phyloP scores from a whole-genome alignment of 2,888 invertebrate species.

The Eupithecia exiguata region DNA sequence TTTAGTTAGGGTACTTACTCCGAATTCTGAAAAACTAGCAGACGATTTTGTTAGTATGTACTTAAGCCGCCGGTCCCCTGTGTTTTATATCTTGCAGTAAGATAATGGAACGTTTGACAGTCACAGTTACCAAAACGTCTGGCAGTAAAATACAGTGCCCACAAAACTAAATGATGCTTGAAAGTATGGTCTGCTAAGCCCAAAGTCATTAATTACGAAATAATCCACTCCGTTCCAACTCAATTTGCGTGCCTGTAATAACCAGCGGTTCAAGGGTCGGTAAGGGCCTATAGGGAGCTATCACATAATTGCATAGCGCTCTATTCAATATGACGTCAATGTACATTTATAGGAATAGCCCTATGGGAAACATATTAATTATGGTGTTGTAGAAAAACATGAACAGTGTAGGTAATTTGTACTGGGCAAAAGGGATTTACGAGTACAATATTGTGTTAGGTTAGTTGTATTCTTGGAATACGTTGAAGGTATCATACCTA shows the following conservation, averaged over 20 bases:
- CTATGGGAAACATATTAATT: neutral
- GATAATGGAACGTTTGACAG: conserved; percentile 8
- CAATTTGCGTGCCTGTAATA: conserved; percentile 43
- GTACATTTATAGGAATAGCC: conserved; percentile 15
- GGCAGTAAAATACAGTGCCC: conserved; percentile 28
- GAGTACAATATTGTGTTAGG: neutral
- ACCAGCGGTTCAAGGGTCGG: conserved; percentile 36
- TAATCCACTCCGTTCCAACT: conserved; percentile 39
- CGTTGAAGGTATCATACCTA: neutral
- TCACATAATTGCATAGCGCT: conserved; percentile 40
- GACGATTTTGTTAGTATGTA: neutral
- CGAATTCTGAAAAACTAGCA: neutral
- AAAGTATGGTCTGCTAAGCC: conserved; percentile 35
- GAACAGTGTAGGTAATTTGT: neutral
- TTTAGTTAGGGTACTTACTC: neutral
- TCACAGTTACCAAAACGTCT: conserved; percentile 23
- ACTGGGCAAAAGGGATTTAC: neutral
- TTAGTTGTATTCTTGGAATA: neutral
- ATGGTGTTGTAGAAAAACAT: neutral
- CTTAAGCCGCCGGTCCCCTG: neutral
- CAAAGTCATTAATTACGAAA: conserved; percentile 36
- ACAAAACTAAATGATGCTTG: conserved; percentile 32
- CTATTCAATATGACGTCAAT: conserved; percentile 41
- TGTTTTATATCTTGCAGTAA: conserved; percentile 13
- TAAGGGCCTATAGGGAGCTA: conserved; percentile 37